Evolutionary conservation across 2,888 invertebrate species (phyloP).

Genomic region (Penaeus monodon): DNA sequence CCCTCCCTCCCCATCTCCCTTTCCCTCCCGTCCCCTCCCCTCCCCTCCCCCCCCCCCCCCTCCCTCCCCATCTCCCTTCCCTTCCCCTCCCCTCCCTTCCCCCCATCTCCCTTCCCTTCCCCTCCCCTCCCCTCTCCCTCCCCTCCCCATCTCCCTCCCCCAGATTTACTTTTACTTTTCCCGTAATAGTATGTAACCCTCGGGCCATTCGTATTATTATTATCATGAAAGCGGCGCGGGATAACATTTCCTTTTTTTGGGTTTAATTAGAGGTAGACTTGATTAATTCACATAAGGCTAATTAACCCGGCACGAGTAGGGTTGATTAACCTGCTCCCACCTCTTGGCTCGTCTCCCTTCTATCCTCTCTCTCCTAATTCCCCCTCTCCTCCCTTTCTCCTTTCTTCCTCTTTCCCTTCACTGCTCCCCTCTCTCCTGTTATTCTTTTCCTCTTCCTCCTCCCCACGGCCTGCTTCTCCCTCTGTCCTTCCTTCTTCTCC

Average conservation of each 20-base stretch:
- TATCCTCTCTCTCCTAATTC: not conserved
- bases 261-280: no score
- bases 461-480: not conserved
- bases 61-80: not conserved
- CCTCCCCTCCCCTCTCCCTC: not conserved
- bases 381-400: not conserved
- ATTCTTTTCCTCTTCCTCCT: not conserved
- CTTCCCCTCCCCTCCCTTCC: not conserved
- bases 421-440: not conserved
- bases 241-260: no score
- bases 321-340: not conserved
- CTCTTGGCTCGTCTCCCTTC: no score
- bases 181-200: not conserved
- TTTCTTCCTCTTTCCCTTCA: not conserved
- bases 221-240: no score
- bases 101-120: not conserved
- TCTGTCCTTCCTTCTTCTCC: not conserved
- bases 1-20: not conserved
- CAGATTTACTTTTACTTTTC: not conserved
- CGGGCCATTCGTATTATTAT: no score
- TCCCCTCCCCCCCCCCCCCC: not conserved
- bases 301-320: no score
- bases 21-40: not conserved
- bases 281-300: no score
- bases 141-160: not conserved